These are phyloP conservation scores for Dasysyrphus albostriatus DNA, from an alignment of 2,888 invertebrate species.

Conservation along the genomic window DNA sequence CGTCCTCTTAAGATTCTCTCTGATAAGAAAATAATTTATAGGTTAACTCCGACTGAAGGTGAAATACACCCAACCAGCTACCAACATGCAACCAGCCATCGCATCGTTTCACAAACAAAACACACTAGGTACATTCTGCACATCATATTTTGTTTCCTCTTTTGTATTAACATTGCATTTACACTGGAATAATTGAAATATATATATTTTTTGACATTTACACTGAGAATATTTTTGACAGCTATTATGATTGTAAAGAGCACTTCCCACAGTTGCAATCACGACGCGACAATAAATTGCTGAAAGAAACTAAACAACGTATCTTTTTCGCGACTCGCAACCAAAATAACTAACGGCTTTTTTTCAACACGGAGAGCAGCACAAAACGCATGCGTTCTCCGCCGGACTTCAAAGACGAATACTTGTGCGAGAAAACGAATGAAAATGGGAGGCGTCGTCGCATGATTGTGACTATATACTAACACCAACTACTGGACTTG, in stretches of 20 bases:
- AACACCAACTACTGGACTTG: not conserved
- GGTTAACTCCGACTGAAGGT: constrained; percentile 56
- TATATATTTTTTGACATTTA: constrained; percentile 28
- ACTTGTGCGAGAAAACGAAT: constrained; percentile 41
- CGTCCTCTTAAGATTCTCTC: constrained; percentile 76
- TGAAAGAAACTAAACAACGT: constrained; percentile 50
- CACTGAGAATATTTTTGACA: constrained; percentile 44
- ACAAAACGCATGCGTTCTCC: constrained; percentile 69
- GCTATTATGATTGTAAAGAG: constrained; percentile 32
- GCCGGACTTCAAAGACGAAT: constrained; percentile 59
- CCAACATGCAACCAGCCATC: constrained; percentile 43
- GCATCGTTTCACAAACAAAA: constrained; percentile 44
- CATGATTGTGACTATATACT: constrained; percentile 35
- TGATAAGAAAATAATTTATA: constrained; percentile 75
- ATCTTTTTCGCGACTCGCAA: constrained; percentile 51
- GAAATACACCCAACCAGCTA: constrained; percentile 43
- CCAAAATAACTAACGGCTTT: constrained; percentile 54
- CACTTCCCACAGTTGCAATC: constrained; percentile 45
- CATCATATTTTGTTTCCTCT: constrained; percentile 24
- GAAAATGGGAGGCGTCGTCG: constrained; percentile 69
- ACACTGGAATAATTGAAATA: constrained; percentile 45
- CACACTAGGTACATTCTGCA: constrained; percentile 20
- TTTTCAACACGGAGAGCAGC: constrained; percentile 19
- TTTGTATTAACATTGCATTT: constrained; percentile 15
- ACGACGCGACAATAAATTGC: constrained; percentile 56